These are phyloP conservation scores for Drosophila melanocephala DNA, from an alignment of 2,888 invertebrate species.

Conservation along the genomic window DNA sequence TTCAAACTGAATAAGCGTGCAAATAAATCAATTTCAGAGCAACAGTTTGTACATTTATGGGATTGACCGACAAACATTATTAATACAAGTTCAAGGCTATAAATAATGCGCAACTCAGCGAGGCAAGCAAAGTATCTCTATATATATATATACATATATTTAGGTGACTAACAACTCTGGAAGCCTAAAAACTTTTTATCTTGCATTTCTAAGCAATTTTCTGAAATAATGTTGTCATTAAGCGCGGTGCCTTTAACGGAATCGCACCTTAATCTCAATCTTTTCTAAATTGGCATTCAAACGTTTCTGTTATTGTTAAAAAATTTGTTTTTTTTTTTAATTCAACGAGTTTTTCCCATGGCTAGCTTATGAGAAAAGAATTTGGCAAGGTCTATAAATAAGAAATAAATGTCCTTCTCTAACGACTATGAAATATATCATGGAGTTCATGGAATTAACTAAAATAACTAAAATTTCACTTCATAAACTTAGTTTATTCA, in stretches of 20 bases:
- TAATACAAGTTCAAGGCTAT: conserved; percentile 35
- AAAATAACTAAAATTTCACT: not conserved
- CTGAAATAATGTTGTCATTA: not conserved
- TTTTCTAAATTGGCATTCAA: not conserved
- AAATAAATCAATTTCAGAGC: conserved; percentile 7
- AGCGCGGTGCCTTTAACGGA: not conserved
- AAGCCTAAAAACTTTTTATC: not conserved
- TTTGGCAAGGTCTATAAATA: not conserved
- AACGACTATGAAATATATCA: not conserved
- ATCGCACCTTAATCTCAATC: not conserved
- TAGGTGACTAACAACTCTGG: not conserved
- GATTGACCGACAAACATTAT: not conserved
- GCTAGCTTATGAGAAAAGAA: not conserved
- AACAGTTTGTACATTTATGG: not conserved
- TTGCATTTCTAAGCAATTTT: not conserved
- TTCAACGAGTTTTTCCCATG: no score
- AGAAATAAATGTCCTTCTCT: not conserved
- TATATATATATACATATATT: rapidly evolving
- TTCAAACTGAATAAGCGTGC: no score
- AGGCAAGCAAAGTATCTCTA: not conserved
- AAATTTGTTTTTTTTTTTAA: not conserved
- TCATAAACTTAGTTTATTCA: rapidly evolving
- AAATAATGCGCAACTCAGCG: not conserved
- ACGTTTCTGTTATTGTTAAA: not conserved
- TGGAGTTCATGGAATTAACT: not conserved